These are phyloP conservation scores for Cydia splendana DNA, from an alignment of 1,140 invertebrate genomes.

Conservation along the genomic window DNA sequence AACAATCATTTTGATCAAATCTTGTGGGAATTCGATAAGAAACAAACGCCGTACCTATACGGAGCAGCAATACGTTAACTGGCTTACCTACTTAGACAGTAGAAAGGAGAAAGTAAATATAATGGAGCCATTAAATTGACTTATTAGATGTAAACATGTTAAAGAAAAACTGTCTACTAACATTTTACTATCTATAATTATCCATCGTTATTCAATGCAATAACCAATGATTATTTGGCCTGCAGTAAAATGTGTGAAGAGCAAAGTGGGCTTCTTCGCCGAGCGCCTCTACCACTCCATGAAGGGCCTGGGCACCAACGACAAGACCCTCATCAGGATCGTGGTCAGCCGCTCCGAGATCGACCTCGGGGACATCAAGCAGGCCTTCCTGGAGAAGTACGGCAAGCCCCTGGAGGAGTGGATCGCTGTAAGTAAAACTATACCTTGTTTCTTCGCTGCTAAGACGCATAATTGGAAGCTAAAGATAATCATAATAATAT, in stretches of 20 bases:
- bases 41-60: neutral
- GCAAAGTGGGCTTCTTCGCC: constrained; percentile 96
- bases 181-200: too few species aligned
- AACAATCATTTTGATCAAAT: constrained; percentile 26
- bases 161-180: too few species aligned
- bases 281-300: constrained; percentile 94
- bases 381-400: constrained; percentile 92
- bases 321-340: constrained; percentile 93
- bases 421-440: constrained; percentile 86
- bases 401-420: constrained; percentile 90
- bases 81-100: too few species aligned
- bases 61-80: too few species aligned
- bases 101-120: too few species aligned
- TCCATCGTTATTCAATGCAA: neutral
- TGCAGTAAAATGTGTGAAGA: constrained; percentile 93
- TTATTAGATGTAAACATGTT: too few species aligned
- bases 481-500: neutral
- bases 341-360: constrained; percentile 95
- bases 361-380: constrained; percentile 94
- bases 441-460: constrained; percentile 32
- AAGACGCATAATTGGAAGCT: constrained; percentile 13
- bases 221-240: constrained; percentile 47
- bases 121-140: too few species aligned
- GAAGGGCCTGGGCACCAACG: constrained; percentile 93
- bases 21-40: constrained; percentile 14